Conservation (phyloP, 2,888 invertebrate genomes). For the Sclerodermus sp. region DNA sequence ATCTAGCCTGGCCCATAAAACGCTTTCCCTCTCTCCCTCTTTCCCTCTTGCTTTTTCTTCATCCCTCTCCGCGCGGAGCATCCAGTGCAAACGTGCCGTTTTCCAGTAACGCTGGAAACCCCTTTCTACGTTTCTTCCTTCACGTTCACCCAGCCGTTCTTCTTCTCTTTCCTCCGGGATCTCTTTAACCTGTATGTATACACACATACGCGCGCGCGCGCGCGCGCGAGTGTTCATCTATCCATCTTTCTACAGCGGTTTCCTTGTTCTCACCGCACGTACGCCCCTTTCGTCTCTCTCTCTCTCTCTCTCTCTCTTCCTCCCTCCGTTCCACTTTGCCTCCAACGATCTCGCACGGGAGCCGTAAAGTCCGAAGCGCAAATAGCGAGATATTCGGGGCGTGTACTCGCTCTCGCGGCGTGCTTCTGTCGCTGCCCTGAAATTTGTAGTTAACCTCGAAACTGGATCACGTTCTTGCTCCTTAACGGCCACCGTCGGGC, state of each 20-base stretch:
- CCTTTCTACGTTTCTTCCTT: constrained; percentile 12
- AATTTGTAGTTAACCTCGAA: constrained; percentile 36
- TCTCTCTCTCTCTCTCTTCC: constrained; percentile 1
- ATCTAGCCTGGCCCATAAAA: constrained; percentile 46
- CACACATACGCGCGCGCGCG: no score
- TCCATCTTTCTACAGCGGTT: no score
- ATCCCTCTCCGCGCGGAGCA: constrained; percentile 10
- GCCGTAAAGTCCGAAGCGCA: constrained; percentile 43
- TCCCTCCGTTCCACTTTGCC: constrained; percentile 11
- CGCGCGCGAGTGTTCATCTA: no score
- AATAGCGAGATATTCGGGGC: constrained; percentile 43
- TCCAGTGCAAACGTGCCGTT: constrained; percentile 40
- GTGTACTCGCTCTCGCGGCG: constrained; percentile 26
- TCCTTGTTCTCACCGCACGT: no score
- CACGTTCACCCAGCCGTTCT: neutral
- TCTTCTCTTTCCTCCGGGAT: neutral
- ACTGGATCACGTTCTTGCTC: constrained; percentile 19
- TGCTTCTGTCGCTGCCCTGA: constrained; percentile 22
- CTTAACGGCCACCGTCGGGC: neutral
- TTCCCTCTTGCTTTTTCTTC: constrained; percentile 13
- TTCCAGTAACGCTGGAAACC: constrained; percentile 35
- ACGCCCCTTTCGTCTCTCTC: neutral
- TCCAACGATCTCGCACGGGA: constrained; percentile 37
- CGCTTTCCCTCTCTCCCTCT: constrained; percentile 30
- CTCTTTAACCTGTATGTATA: neutral